Conservation (phyloP, 2,113 vertebrate genomes). For the Corythoichthys haematopterus region DNA sequence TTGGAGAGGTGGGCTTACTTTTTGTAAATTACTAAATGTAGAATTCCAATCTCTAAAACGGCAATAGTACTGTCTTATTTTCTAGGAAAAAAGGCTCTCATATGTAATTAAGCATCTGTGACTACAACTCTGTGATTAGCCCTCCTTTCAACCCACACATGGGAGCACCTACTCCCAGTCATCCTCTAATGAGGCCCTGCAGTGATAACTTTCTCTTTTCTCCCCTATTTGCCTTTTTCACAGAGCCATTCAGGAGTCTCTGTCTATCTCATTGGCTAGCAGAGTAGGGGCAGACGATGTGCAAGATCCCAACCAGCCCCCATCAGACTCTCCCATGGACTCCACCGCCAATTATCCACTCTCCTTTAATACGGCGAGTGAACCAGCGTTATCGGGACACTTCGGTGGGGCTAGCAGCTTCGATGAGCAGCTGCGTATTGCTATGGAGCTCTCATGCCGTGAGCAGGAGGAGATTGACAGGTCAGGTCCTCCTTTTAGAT, state of each 20-base stretch:
- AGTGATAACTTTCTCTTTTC: not conserved
- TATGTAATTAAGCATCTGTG: conserved; percentile 43
- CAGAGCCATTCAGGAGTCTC: conserved; percentile 89
- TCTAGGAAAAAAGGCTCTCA: conserved; percentile 13
- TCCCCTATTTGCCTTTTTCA: not conserved
- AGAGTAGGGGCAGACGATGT: conserved; percentile 55
- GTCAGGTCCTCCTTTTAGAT: conserved; percentile 30
- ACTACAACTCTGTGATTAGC: conserved; percentile 43
- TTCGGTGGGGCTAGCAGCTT: conserved; percentile 70
- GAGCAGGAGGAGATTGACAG: conserved; percentile 86
- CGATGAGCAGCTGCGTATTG: conserved; percentile 86
- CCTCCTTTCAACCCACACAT: conserved; percentile 28
- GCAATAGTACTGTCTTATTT: not conserved
- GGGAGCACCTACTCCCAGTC: conserved; percentile 33
- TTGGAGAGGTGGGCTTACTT: conserved; percentile 78
- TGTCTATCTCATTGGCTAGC: conserved; percentile 72
- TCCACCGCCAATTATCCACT: conserved; percentile 48
- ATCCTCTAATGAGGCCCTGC: conserved; percentile 23
- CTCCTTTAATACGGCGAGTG: conserved; percentile 56
- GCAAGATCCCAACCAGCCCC: conserved; percentile 43
- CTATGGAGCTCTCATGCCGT: conserved; percentile 84
- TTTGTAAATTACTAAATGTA: not conserved
- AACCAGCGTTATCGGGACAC: conserved; percentile 49
- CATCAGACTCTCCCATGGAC: conserved; percentile 53
- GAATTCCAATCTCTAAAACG: conserved; percentile 5